A percentile compares a stretch with the other conserved stretches of the same genome.
phyloP scores from a whole-genome alignment of 2,113 vertebrate species.

The Ailurus styani region DNA sequence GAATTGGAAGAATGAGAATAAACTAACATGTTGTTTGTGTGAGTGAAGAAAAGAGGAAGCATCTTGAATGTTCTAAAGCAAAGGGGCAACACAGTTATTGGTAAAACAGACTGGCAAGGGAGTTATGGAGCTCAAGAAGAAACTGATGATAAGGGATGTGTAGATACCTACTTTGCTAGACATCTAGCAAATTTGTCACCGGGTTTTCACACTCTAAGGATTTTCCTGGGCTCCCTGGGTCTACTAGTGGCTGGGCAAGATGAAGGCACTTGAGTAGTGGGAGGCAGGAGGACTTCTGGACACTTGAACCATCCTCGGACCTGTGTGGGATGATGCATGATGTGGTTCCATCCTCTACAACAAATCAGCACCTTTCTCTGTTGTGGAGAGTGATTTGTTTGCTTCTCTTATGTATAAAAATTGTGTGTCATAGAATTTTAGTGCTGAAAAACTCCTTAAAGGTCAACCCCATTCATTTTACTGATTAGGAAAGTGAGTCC shows the following conservation, averaged over 20 bases:
- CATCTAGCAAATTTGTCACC: not conserved
- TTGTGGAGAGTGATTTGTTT: not conserved
- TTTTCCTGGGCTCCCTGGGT: not conserved
- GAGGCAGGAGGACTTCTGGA: not conserved
- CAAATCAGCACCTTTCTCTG: not conserved
- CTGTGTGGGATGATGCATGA: not conserved
- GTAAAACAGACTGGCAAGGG: not conserved
- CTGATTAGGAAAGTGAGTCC: not conserved
- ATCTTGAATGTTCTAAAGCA: not conserved
- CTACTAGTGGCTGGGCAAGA: not conserved
- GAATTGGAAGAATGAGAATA: not conserved
- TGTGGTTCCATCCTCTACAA: not conserved
- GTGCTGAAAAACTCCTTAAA: not conserved
- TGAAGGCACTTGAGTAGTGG: not conserved
- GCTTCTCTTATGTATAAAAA: not conserved
- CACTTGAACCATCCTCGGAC: not conserved
- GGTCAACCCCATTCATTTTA: not conserved
- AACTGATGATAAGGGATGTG: accelerated
- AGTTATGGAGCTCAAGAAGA: not conserved
- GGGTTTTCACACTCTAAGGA: not conserved
- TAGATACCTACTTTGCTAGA: not conserved
- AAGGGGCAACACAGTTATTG: not conserved
- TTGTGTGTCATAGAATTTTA: not conserved
- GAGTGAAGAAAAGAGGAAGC: not conserved
- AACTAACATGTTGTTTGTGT: not conserved